Evolutionary conservation across 1,140 invertebrate species (phyloP), one percentile per base, ranked within the genome.

Genomic region (Hestina assimilis): DNA sequence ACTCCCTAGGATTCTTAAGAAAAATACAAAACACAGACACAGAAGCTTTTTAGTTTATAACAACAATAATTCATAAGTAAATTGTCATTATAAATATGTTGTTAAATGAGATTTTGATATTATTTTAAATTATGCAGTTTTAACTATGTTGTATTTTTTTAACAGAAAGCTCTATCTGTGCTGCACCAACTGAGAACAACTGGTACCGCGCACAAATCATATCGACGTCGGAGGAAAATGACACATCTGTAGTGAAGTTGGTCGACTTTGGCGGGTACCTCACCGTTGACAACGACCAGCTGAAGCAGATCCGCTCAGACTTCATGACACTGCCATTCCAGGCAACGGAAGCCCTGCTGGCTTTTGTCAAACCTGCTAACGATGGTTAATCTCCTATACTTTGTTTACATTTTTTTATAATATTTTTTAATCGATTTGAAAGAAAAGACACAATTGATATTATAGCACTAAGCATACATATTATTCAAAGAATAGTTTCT

Each of bases 291-390:
- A 93, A 93, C 59, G 87, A 91, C 15, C 87, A 92, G 54, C 91
- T 98, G 69, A 92, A 95, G 72, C 95, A 97, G 89, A 97, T 99
- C 54, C 92, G 96, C 60, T 94, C 93, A 55, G 97, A 99, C 87
- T 98, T 97, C 79, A 94, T 98, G 90, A 91, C 92, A 19, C 89
- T 99, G 70, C 98, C 98, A 12, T 99, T 99, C 90, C 98, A 99
- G 92, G 96, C 97, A 35, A 94, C 95, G 26, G 98, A 99, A 90
- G 96, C 97, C 75, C 93, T 94, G 77, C 89, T 99, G 72, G 96
- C 96, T 6, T 95, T 97, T 89, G 91, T 99, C 52, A 92, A 92
- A 83, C 96, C 97, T 35, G 90, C 93, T 40, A 92, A 93, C 89
- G 93, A 95, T 90, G 89, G 85, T 77, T 38, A 38, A 19, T 38